phyloP scores from a whole-genome alignment of 2,888 invertebrate species.

The Eubasilissa splendida region DNA sequence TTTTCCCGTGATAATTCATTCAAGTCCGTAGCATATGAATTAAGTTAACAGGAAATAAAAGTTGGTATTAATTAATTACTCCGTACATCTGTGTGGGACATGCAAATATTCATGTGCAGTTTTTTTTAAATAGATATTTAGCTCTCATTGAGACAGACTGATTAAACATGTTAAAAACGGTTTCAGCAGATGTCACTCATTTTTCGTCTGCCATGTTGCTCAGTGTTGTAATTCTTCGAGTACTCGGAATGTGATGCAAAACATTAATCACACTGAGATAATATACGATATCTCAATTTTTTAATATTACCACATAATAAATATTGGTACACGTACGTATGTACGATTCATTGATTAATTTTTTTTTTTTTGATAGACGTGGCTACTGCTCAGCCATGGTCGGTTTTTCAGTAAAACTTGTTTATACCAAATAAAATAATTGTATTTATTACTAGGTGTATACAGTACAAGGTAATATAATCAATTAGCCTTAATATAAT shows the following conservation, averaged over 20 bases:
- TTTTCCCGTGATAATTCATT: slow-evolving; percentile 53
- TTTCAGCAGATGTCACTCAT: slow-evolving; percentile 18
- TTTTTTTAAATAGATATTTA: slow-evolving; percentile 42
- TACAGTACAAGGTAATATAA: no score
- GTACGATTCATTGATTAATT: no score
- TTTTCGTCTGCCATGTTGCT: background rate
- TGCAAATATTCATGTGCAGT: slow-evolving; percentile 47
- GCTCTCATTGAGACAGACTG: slow-evolving; percentile 31
- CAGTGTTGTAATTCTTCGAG: background rate
- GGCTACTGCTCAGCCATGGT: no score
- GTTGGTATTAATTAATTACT: slow-evolving; percentile 52
- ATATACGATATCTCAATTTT: no score
- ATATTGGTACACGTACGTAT: no score
- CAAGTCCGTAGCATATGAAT: slow-evolving; percentile 46
- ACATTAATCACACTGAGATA: background rate
- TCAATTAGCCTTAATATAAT: no score
- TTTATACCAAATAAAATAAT: no score
- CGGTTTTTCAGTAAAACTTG: no score
- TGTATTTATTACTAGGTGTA: no score
- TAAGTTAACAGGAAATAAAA: slow-evolving; percentile 57
- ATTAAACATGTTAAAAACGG: slow-evolving; percentile 11
- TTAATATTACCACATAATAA: no score
- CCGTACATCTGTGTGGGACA: slow-evolving; percentile 51
- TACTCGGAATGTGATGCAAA: slow-evolving; percentile 5
- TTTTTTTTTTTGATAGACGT: no score